These are phyloP conservation scores for Melanostigma gelatinosum DNA, from an alignment of 2,113 vertebrate genomes.

Conservation along the genomic window DNA sequence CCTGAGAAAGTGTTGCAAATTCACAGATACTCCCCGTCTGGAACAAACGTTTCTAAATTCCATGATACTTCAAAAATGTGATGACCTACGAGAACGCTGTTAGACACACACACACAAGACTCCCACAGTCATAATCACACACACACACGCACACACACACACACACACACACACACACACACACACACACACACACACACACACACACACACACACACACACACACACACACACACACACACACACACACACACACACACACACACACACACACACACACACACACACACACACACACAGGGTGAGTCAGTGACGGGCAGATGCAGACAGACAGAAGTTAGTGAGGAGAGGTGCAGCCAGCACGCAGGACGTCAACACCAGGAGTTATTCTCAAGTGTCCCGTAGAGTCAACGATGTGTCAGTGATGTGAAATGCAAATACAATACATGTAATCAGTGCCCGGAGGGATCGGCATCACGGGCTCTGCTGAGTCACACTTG, in stretches of 20 bases:
- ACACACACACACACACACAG: neutral
- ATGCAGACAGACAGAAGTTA: constrained; percentile 26
- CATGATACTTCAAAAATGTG: neutral
- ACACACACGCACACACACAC: no score
- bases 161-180: neutral
- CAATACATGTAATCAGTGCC: neutral
- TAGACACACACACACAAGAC: neutral
- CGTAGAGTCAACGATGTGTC: neutral
- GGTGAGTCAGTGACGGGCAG: constrained; percentile 18
- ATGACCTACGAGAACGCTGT: neutral
- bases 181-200: neutral
- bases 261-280: neutral
- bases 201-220: no score
- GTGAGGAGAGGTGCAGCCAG: constrained; percentile 33
- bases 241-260: neutral
- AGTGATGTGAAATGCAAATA: neutral
- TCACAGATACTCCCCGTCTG: neutral
- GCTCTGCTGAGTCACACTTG: neutral
- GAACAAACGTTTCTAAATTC: neutral
- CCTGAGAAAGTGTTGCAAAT: neutral
- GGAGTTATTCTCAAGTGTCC: neutral
- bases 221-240: neutral
- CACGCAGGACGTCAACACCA: constrained; percentile 47
- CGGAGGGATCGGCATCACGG: neutral
- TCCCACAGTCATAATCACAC: neutral